Evolutionary conservation across 2,888 invertebrate species (phyloP).

Genomic region (Agrochola circellaris): DNA sequence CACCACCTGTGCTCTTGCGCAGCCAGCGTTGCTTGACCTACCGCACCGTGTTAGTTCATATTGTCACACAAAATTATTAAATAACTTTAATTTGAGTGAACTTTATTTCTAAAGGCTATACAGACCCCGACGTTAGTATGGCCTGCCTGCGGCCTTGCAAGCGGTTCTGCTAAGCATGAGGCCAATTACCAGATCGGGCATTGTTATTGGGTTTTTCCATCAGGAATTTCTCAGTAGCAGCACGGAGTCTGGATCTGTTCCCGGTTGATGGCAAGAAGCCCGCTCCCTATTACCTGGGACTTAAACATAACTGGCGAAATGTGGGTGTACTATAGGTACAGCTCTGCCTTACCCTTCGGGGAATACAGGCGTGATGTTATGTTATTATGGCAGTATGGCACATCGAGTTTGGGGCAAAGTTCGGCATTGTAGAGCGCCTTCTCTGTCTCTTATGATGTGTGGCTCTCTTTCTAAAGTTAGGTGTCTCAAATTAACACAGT

Average conservation of each 20-base stretch:
- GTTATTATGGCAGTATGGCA: neutral
- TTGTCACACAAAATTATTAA: slow-evolving; percentile 23
- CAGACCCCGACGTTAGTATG: neutral
- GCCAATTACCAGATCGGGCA: neutral
- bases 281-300: neutral
- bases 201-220: neutral
- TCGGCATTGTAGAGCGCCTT: neutral
- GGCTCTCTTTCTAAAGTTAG: neutral
- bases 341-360: neutral
- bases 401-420: neutral
- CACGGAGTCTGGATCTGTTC: neutral
- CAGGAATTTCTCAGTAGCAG: neutral
- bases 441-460: neutral
- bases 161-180: neutral
- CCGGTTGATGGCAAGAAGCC: neutral
- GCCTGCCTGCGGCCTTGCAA: neutral
- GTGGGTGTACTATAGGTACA: too few species aligned
- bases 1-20: slow-evolving; percentile 68
- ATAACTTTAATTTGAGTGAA: slow-evolving; percentile 32
- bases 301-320: neutral
- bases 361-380: neutral
- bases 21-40: slow-evolving; percentile 70
- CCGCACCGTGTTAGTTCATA: slow-evolving; percentile 57
- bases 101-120: neutral
- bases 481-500: too few species aligned